phyloP scores from a whole-genome alignment of 2,888 invertebrate genomes.

The Micoletzkya japonica region DNA sequence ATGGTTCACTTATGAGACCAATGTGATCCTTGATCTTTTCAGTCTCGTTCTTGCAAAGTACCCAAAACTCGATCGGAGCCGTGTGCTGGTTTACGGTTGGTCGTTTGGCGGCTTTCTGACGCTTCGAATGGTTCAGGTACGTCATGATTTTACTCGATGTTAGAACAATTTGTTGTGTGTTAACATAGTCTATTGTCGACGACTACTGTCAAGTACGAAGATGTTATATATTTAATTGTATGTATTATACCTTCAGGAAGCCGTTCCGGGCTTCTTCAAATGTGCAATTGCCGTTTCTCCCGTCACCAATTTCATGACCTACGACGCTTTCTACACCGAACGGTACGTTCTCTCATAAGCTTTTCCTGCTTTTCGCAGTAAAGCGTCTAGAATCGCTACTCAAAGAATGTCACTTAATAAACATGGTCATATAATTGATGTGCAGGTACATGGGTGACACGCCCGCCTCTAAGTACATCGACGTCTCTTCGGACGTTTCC shows the following conservation, averaged over 20 bases:
- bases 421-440: too few relatives aligned
- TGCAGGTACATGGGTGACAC: conserved; percentile 90
- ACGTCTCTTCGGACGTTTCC: conserved; percentile 82
- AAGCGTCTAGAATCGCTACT: too few relatives aligned
- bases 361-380: too few relatives aligned
- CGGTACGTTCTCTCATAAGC: too few relatives aligned
- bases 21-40: not conserved
- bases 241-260: conserved; percentile 8
- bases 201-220: too few relatives aligned
- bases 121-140: not conserved
- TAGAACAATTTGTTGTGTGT: too few relatives aligned
- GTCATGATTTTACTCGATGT: too few relatives aligned
- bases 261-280: conserved; percentile 76
- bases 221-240: too few relatives aligned
- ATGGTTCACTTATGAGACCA: too few relatives aligned
- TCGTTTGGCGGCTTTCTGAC: conserved; percentile 87
- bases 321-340: conserved; percentile 93
- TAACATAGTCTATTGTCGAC: too few relatives aligned
- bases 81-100: conserved; percentile 94
- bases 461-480: conserved; percentile 75
- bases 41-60: conserved; percentile 37
- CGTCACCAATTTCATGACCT: conserved; percentile 91
- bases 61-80: conserved; percentile 44
- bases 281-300: conserved; percentile 94
- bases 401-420: too few relatives aligned